Base-by-base conservation (phyloP, 1,140 invertebrate species). In the Drosophila ficusphila region DNA sequence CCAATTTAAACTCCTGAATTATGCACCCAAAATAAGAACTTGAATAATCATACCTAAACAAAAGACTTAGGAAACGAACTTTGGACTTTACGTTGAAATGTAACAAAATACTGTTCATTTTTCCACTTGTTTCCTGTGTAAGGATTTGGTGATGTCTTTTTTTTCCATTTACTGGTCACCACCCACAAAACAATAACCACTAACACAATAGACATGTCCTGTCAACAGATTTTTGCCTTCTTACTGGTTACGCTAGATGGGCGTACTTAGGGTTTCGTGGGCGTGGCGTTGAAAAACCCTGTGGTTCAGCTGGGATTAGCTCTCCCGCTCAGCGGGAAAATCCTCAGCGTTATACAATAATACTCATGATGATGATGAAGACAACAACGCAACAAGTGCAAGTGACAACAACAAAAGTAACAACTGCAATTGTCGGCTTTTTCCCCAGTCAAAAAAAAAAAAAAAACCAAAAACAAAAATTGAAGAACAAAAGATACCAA, bases 311-410 rank as follows among this genome's bases (percentile, higher is more conserved):
- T 61, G 49, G 39, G 62, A 54, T 46, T 39, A 54, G 62, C 12
- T 29, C 7, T 27, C 18, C 48, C 5, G 16, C 65, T 8, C 65
- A 12, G 39, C 49, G 44, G 64, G 62, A n/a, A n/a, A 38, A 12
- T 12, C 36, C 38, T 38, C n/a, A 12, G 31, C 38, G 73, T 82
- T 81, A 78, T 74, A 83, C 78, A 83, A 73, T 73, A 78, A 58
- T 39, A 41, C 18, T 23, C 61, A 49, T 18, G 33, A 41, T 41
- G 25, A 61, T 23, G 34, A 41, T 64, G 57, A 64, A 42, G n/a
- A 25, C 19, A 7, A 25, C 12, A 6, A 21, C 16, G 27, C 62
- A 70, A 71, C 81, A 85, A 85, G 79, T 86, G 79, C 79, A 85
- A 85, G 79, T 83, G 79, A 75, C 74, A 75, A 64, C 69, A 48